phyloP scores from a whole-genome alignment of 2,113 vertebrate genomes.

The Pelodiscus sinensis region DNA sequence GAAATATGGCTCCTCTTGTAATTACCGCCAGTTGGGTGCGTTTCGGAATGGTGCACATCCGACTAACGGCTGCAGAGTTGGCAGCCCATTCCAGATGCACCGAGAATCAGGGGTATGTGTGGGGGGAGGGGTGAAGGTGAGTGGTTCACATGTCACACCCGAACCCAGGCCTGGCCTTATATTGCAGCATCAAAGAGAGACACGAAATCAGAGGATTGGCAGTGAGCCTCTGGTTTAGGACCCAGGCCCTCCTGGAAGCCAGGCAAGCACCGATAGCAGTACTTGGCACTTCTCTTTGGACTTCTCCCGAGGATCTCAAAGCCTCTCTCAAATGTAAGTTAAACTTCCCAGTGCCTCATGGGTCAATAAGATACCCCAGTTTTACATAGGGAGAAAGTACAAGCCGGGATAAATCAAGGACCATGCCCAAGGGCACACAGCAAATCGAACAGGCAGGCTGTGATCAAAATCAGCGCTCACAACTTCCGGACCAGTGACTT shows the following conservation, averaged over 20 bases:
- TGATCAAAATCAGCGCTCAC: background rate
- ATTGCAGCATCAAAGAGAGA: background rate
- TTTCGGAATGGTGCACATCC: background rate
- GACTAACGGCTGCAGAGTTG: background rate
- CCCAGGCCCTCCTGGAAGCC: constrained; percentile 21
- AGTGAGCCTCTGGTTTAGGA: background rate
- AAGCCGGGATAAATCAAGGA: background rate
- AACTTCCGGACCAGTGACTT: background rate
- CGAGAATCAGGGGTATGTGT: background rate
- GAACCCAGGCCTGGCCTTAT: background rate
- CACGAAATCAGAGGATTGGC: background rate
- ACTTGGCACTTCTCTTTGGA: background rate
- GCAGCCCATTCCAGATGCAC: background rate
- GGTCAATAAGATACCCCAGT: too few species aligned
- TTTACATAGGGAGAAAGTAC: background rate
- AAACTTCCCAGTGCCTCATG: background rate
- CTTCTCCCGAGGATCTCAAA: background rate
- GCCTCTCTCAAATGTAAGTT: background rate
- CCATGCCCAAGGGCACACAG: background rate
- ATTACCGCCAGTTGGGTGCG: background rate
- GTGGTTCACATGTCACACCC: background rate
- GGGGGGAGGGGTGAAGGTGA: rapidly evolving
- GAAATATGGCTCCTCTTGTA: background rate
- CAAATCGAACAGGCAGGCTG: background rate
- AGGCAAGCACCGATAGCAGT: background rate